Percentiles rank a stretch among this genome's conserved stretches.
Conservation (phyloP, 2,113 vertebrate species). For the Corythornis cristatus region DNA sequence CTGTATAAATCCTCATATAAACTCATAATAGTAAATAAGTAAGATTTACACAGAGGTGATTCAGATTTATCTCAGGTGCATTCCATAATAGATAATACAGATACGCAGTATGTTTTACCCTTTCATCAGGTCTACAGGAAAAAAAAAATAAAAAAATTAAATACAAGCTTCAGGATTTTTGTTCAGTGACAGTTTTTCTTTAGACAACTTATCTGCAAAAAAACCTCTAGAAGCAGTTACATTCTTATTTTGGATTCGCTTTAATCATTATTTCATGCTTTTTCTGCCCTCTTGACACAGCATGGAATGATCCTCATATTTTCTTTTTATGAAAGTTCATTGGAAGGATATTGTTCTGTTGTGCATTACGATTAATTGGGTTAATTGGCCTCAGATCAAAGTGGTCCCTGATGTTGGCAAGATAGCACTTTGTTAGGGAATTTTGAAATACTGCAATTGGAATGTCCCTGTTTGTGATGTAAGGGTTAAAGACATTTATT, state of each 20-base stretch:
- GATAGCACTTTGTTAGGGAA: slow-evolving; percentile 10
- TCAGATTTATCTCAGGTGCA: not conserved
- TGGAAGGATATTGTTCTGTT: not conserved
- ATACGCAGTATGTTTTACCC: not conserved
- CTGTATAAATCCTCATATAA: not conserved
- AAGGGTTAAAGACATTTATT: slow-evolving; percentile 50
- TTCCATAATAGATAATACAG: not conserved
- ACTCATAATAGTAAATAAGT: not conserved
- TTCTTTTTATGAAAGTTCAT: not conserved
- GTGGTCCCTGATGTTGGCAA: not conserved
- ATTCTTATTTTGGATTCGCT: not conserved
- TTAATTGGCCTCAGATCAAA: slow-evolving; percentile 48
- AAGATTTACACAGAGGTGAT: not conserved
- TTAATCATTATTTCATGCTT: not conserved
- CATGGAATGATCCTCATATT: not conserved
- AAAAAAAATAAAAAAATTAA: not conserved
- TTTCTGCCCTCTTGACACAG: not conserved
- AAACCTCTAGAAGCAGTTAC: not conserved
- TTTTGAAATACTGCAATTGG: not conserved
- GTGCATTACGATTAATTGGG: slow-evolving; percentile 29
- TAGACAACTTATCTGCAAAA: not conserved
- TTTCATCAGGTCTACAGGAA: not conserved
- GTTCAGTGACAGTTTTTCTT: not conserved
- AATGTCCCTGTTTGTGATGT: not conserved
- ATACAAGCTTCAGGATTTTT: not conserved